Evolutionary conservation across 2,888 invertebrate species (phyloP).

Genomic region (Lamellibrachia satsuma): DNA sequence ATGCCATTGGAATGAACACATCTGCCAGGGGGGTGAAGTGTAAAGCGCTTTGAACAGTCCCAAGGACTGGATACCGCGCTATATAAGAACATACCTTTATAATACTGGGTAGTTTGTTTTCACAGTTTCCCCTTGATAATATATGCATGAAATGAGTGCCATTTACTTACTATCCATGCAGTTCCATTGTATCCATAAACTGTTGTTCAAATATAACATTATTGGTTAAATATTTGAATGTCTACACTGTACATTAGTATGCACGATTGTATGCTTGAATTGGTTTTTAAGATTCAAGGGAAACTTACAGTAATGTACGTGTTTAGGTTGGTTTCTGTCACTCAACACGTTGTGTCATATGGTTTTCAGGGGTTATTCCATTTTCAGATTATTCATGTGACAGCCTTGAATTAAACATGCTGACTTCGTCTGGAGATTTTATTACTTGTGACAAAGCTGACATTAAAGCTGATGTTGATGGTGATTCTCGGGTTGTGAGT

Average conservation of each 20-base stretch:
- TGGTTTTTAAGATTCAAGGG: neutral
- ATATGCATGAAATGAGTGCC: too few species aligned
- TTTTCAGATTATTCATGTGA: neutral
- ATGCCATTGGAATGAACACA: too few species aligned
- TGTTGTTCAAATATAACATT: too few species aligned
- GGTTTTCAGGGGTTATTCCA: neutral
- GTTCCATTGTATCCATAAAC: too few species aligned
- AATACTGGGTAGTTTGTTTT: too few species aligned
- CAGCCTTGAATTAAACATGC: neutral
- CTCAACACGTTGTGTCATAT: neutral
- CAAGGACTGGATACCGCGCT: too few species aligned
- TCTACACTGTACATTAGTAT: neutral
- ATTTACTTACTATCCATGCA: too few species aligned
- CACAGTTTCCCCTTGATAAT: too few species aligned
- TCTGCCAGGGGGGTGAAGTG: too few species aligned
- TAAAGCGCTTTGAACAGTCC: too few species aligned
- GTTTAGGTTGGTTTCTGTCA: neutral
- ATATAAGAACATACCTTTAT: too few species aligned
- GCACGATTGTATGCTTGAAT: neutral
- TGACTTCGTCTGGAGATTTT: neutral
- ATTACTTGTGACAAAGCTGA: neutral
- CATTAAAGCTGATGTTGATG: neutral
- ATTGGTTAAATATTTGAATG: too few species aligned
- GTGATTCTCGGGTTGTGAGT: neutral
- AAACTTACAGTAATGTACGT: neutral